Evolutionary conservation across 2,797 vertebrate genomes (phyloP), one percentile per base, ranked within the genome.

Genomic region (Corythornis leucogaster): DNA sequence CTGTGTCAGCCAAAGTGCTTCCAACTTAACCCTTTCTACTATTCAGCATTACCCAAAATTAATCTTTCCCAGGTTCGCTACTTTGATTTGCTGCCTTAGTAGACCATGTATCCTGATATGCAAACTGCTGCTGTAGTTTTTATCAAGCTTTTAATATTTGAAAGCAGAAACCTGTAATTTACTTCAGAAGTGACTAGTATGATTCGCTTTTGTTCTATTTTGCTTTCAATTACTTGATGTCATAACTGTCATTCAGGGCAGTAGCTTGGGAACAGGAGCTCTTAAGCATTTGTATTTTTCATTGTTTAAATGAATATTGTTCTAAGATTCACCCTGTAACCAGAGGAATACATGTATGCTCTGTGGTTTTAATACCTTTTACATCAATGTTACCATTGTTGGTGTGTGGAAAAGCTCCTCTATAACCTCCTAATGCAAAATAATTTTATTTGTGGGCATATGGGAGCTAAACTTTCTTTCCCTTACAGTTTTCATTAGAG

Each of bases 401-500:
- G 48, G 22, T 63, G n/a, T 46, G 35, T 2, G 7, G 24, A 83
- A 79, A 77, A 87, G 59, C 51, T 55, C 40, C 21, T 14, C 61
- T 92, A 68, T 38, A 91, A 82, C 42, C 42, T 73, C 31, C 31
- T 86, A 64, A 76, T 51, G 35, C 59, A 91, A 83, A 95, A 82
- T 74, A 89, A 85, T 92, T 96, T 86, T 77, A 79, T 93, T 84
- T 91, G 73, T 4, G 15, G 73, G 22, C 67, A 67, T 83, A 85
- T 80, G 79, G 92, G 96, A 97, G 90, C 96, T 97, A 97, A 97
- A 97, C 92, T 97, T 97, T 96, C 76, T 95, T 97, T 96, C 83
- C 75, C 45, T 91, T 93, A 93, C 67, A 50, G 43, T 95, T 94
- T 97, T 97, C 97, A 97, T 97, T 97, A 97, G 94, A 75, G 80